A percentile compares a stretch with the other conserved stretches of the same genome.
Conservation (phyloP, 2,888 invertebrate species). For the Polymixis lichenea region DNA sequence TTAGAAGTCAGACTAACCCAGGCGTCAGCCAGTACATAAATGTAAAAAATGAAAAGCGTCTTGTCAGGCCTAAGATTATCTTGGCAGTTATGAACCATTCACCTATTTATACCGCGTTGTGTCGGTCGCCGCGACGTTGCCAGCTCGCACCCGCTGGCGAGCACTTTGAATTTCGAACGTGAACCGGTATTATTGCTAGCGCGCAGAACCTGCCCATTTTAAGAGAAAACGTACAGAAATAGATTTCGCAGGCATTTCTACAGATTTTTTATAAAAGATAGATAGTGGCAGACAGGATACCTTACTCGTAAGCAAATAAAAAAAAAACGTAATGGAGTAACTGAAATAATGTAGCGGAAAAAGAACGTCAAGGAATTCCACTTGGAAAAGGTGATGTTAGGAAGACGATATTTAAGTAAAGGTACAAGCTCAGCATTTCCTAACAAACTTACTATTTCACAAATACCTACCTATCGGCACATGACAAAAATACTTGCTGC, state of each 20-base stretch:
- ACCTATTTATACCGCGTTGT: slow-evolving; percentile 71
- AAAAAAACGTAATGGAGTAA: neutral
- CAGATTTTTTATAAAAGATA: slow-evolving; percentile 1
- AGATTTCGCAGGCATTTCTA: neutral
- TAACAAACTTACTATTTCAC: neutral
- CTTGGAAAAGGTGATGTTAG: neutral
- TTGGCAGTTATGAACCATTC: slow-evolving; percentile 70
- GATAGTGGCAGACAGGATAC: neutral
- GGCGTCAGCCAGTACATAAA: slow-evolving; percentile 44
- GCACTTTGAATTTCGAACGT: slow-evolving; percentile 68
- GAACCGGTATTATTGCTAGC: slow-evolving; percentile 60
- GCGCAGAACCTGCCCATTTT: slow-evolving; percentile 40
- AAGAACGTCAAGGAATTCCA: neutral
- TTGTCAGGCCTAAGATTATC: slow-evolving; percentile 72
- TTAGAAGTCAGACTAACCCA: slow-evolving; percentile 26
- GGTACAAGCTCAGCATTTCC: neutral
- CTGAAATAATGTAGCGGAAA: neutral
- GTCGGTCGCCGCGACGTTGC: slow-evolving; percentile 72
- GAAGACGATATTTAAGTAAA: neutral
- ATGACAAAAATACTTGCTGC: neutral
- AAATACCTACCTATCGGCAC: neutral
- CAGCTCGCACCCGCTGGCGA: slow-evolving; percentile 65
- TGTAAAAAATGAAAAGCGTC: slow-evolving; percentile 66
- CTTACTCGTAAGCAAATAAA: neutral
- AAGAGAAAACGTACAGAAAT: slow-evolving; percentile 33